Percentiles rank a stretch among this genome's conserved stretches.
Conservation (phyloP, 2,113 vertebrate species). For the Macquaria ambigua region DNA sequence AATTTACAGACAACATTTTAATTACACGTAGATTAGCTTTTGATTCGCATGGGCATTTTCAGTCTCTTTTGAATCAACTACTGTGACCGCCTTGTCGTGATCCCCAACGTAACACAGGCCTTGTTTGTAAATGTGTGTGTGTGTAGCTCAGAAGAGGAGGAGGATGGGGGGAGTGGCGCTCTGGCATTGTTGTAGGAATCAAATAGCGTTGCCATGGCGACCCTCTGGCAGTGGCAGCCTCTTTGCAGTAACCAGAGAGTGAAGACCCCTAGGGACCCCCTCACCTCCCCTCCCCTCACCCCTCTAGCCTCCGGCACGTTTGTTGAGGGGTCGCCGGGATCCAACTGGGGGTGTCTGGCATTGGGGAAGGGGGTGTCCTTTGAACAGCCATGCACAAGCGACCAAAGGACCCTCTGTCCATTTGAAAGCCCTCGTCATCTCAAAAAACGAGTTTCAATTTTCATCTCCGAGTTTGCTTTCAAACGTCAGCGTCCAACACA, state of each 20-base stretch:
- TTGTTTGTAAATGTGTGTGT: conserved; percentile 28
- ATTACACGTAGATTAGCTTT: conserved; percentile 47
- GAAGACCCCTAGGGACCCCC: conserved; percentile 78
- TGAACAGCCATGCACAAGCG: conserved; percentile 31
- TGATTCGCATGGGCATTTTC: conserved; percentile 41
- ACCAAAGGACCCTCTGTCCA: conserved; percentile 24
- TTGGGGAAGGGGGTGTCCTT: conserved; percentile 39
- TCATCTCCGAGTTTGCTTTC: conserved; percentile 50
- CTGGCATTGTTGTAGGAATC: conserved; percentile 86
- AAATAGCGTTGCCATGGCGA: conserved; percentile 86
- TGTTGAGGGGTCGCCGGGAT: conserved; percentile 56
- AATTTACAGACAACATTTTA: conserved; percentile 52
- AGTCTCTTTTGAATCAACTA: conserved; percentile 40
- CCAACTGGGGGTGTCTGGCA: conserved; percentile 52
- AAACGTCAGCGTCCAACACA: conserved; percentile 64
- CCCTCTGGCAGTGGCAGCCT: conserved; percentile 80
- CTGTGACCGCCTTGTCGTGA: conserved; percentile 22
- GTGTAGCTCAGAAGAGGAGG: conserved; percentile 56
- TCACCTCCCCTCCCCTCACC: conserved; percentile 55
- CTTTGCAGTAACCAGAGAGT: conserved; percentile 84
- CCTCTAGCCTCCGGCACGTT: conserved; percentile 67
- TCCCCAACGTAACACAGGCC: conserved; percentile 44
- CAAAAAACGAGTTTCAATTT: conserved; percentile 48
- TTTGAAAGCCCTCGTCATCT: conserved; percentile 29
- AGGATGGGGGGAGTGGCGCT: conserved; percentile 55